Conservation (phyloP, 1,140 invertebrate species). For the Drosophila insularis region DNA sequence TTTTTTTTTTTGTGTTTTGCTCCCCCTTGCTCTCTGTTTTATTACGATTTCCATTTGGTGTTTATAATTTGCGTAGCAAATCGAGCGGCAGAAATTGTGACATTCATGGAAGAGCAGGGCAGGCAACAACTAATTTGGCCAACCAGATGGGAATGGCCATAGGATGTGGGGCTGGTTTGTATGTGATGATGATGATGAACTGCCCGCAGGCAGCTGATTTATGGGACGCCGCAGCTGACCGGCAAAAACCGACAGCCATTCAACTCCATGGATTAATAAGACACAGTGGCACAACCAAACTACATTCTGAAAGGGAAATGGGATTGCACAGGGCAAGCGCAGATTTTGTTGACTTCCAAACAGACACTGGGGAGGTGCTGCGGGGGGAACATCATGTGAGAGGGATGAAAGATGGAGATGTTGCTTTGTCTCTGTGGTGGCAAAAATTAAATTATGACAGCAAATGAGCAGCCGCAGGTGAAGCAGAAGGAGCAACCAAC, state of each 20-base stretch:
- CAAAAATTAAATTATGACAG: conserved; percentile 80
- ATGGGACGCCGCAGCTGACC: conserved; percentile 40
- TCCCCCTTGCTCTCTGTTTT: background rate
- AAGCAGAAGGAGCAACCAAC: conserved; percentile 7
- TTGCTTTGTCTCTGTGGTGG: conserved; percentile 46
- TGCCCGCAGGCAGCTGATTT: conserved; percentile 70
- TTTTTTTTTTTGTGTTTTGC: conserved; percentile 27
- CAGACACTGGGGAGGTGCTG: conserved; percentile 45
- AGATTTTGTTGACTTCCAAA: conserved; percentile 43
- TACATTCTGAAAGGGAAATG: conserved; percentile 24
- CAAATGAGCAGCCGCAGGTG: conserved; percentile 69
- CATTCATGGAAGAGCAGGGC: conserved; percentile 50
- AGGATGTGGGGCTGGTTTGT: conserved; percentile 13
- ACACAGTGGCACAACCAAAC: conserved; percentile 47
- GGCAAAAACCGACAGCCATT: conserved; percentile 52
- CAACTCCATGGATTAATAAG: conserved; percentile 78
- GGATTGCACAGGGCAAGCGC: conserved; percentile 38
- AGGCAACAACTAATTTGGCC: conserved; percentile 56
- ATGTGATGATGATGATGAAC: conserved; percentile 67
- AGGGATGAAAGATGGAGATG: background rate
- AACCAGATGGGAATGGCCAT: conserved; percentile 52
- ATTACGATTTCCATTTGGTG: conserved; percentile 71
- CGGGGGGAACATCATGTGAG: conserved; percentile 27
- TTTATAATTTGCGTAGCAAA: conserved; percentile 77
- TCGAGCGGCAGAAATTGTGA: conserved; percentile 70